Evolutionary conservation across 2,797 vertebrate genomes (phyloP).

Genomic region (Poecilia velifera): DNA sequence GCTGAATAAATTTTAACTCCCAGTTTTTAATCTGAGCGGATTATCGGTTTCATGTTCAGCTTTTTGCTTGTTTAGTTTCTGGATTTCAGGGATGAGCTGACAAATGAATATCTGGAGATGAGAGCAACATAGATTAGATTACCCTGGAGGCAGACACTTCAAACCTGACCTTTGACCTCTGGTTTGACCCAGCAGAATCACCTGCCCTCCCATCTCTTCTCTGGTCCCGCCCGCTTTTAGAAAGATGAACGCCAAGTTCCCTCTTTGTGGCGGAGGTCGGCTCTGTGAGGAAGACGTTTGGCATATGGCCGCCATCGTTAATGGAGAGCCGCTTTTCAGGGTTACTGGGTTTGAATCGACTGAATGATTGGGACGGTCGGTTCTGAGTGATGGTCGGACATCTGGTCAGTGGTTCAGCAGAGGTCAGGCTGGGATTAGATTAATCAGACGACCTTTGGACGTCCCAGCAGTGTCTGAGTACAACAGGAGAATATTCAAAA

Average conservation of each 20-base stretch:
- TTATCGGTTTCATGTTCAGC: conserved; percentile 40
- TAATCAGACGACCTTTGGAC: not conserved
- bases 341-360: conserved; percentile 45
- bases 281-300: conserved; percentile 45
- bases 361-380: not conserved
- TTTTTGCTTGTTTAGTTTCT: conserved; percentile 18
- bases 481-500: not conserved
- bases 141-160: conserved; percentile 45
- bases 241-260: conserved; percentile 58
- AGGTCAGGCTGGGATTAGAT: conserved; percentile 15
- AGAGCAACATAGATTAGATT: conserved; percentile 58
- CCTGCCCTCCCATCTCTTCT: conserved; percentile 53
- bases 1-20: not conserved
- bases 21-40: conserved; percentile 49
- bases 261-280: conserved; percentile 49
- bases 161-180: conserved; percentile 67
- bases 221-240: conserved; percentile 29
- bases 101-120: conserved; percentile 41
- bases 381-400: conserved; percentile 51
- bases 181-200: conserved; percentile 54
- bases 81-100: conserved; percentile 9
- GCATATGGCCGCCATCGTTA: conserved; percentile 38
- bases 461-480: not conserved
- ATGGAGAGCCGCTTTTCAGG: conserved; percentile 45
- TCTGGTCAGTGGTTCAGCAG: conserved; percentile 46